These are phyloP conservation scores for Leptinotarsa rubiginosa DNA, from an alignment of 2,888 invertebrate genomes.

Conservation along the genomic window DNA sequence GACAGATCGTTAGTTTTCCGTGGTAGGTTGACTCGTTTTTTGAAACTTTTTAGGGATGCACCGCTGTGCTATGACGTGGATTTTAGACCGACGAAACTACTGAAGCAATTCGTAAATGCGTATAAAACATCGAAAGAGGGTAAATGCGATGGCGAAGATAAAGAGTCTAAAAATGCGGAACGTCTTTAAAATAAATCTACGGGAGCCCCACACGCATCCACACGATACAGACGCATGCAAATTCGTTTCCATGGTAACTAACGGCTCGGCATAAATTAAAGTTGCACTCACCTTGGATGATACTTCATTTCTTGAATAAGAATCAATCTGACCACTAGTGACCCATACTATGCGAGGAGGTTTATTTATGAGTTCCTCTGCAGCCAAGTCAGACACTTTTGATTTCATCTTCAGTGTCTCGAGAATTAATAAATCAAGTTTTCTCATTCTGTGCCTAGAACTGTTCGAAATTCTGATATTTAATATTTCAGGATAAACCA, in stretches of 20 bases:
- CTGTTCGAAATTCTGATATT: too few species aligned
- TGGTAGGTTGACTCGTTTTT: too few species aligned
- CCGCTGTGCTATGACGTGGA: neutral
- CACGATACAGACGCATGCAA: conserved; percentile 60
- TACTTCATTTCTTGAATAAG: conserved; percentile 61
- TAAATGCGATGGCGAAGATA: conserved; percentile 39
- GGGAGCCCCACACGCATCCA: conserved; percentile 52
- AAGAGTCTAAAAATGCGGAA: conserved; percentile 54
- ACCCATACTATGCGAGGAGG: conserved; percentile 30
- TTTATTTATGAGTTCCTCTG: conserved; percentile 27
- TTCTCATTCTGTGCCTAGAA: too few species aligned
- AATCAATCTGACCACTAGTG: conserved; percentile 53
- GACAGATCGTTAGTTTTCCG: too few species aligned
- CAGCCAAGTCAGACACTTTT: neutral
- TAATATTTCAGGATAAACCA: too few species aligned
- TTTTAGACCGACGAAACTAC: conserved; percentile 48
- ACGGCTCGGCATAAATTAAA: conserved; percentile 63
- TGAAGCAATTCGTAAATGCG: conserved; percentile 53
- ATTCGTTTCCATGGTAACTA: conserved; percentile 63
- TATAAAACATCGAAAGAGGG: conserved; percentile 47
- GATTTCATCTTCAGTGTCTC: neutral
- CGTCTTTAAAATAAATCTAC: conserved; percentile 54
- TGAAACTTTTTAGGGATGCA: too few species aligned
- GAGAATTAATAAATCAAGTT: too few species aligned
- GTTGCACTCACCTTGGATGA: conserved; percentile 58